Evolutionary conservation across 1,140 invertebrate species (phyloP).

Genomic region (Lanistes nyassanus): DNA sequence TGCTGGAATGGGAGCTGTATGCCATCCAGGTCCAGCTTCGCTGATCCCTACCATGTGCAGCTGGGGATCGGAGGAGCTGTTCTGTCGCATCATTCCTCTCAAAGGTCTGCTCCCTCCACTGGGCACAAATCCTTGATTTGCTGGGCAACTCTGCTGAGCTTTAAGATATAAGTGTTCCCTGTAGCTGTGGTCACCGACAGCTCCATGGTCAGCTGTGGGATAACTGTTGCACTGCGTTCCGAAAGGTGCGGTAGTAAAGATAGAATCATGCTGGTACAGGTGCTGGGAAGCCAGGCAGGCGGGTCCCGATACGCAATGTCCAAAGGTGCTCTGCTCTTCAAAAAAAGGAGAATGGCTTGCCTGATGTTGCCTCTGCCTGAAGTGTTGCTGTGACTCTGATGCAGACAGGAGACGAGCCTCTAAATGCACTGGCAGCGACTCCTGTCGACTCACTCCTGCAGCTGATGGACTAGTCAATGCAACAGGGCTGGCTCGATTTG

Average conservation of each 20-base stretch:
- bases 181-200: neutral
- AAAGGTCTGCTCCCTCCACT: slow-evolving; percentile 8
- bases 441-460: neutral
- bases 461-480: neutral
- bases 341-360: neutral
- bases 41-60: slow-evolving; percentile 66
- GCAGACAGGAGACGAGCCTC: slow-evolving; percentile 2
- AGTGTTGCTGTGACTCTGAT: neutral
- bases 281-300: neutral
- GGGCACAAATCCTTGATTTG: slow-evolving; percentile 23
- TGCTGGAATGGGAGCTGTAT: neutral
- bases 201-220: neutral
- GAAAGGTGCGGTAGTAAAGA: neutral
- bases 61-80: slow-evolving; percentile 76
- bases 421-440: neutral
- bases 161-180: slow-evolving; percentile 35
- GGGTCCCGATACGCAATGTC: neutral
- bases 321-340: neutral
- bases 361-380: neutral
- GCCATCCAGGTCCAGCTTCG: neutral
- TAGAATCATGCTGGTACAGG: neutral
- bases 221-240: neutral
- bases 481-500: slow-evolving; percentile 5
- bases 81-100: slow-evolving; percentile 53
- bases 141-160: slow-evolving; percentile 50